Base-by-base conservation (phyloP, 2,797 vertebrate genomes). In the Phoeniculus purpureus region DNA sequence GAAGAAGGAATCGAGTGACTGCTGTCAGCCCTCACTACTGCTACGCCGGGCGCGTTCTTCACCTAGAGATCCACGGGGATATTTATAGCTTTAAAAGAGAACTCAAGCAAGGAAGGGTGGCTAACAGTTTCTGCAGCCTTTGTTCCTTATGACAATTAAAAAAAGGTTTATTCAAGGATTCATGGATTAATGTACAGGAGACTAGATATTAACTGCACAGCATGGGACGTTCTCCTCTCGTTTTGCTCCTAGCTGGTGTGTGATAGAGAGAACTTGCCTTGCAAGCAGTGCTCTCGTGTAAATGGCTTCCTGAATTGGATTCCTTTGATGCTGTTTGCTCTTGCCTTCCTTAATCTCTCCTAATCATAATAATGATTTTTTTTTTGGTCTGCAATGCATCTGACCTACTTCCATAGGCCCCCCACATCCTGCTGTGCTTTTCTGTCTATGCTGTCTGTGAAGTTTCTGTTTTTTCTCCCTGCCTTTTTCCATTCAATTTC, bases 391-490 rank as follows among this genome's bases (percentile, higher is more conserved):
- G 72, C 71, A 85, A 23, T 71, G 90, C 66, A 85, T 94, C 70
- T 95, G 92, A 94, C 94, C 83, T 94, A 96, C 85, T 96, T 96
- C 77, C 77, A 81, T 58, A 67, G 32, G 55, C 12, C 47, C 76
- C 27, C 48, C 20, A 55, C 48, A 37, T 37, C 61, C 77, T 77
- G 55, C 83, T 94, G 65, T 45, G 87, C 71, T 76, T 76, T 89
- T 75, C 59, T 43, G 1, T 47, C 43, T 85, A 18, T 65, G n/a
- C 81, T 71, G 68, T 59, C 14, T 54, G 25, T 74, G 58, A 91
- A 82, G 16, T 25, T 68, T 51, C 75, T 61, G 17, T 26, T 29
- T 56, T 66, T 15, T 16, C 15, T n/a, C 19, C 10, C 5, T 21
- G 1, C 6, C 17, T 31, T 80, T 55, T 55, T 14, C 48, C 27